Percentiles rank a stretch among this genome's conserved stretches.
These are phyloP conservation scores for Drosophila nr. perissopoda DNA, from an alignment of 2,888 invertebrate genomes.

Conservation along the genomic window DNA sequence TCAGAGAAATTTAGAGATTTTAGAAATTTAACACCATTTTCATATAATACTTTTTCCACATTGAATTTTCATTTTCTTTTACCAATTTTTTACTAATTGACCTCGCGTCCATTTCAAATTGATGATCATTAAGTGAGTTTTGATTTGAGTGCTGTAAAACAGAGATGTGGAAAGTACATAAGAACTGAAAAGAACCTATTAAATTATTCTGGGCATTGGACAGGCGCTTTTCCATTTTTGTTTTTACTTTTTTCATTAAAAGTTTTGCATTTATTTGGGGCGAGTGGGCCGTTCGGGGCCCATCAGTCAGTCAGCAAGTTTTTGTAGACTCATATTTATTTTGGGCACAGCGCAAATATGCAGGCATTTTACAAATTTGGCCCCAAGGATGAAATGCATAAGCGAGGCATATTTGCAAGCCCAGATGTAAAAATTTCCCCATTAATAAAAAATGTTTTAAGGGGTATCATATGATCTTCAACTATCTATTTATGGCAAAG, in stretches of 20 bases:
- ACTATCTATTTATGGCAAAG: not conserved
- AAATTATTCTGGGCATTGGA: conserved; percentile 14
- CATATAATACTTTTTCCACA: too few relatives aligned
- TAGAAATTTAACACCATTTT: too few relatives aligned
- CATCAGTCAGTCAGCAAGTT: conserved; percentile 43
- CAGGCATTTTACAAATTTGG: conserved; percentile 23
- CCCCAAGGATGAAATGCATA: conserved; percentile 13
- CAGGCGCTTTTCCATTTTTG: conserved; percentile 37
- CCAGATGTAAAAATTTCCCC: not conserved
- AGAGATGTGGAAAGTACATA: conserved; percentile 10
- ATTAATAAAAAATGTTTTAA: not conserved
- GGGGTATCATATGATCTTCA: not conserved
- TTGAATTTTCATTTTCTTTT: too few relatives aligned
- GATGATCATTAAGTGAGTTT: conserved; percentile 8
- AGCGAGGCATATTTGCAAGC: too few relatives aligned
- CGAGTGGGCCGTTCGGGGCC: conserved; percentile 20
- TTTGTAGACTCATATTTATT: conserved; percentile 38
- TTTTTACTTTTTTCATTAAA: conserved; percentile 70
- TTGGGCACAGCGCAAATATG: conserved; percentile 39
- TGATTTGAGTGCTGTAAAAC: conserved; percentile 6
- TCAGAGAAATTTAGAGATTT: too few relatives aligned
- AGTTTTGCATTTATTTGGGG: conserved; percentile 64
- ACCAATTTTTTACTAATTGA: too few relatives aligned
- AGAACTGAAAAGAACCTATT: conserved; percentile 9
- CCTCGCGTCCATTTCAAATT: conserved; percentile 4